These are phyloP conservation scores for Tridacna gigas DNA, from an alignment of 2,888 invertebrate species.

Conservation along the genomic window DNA sequence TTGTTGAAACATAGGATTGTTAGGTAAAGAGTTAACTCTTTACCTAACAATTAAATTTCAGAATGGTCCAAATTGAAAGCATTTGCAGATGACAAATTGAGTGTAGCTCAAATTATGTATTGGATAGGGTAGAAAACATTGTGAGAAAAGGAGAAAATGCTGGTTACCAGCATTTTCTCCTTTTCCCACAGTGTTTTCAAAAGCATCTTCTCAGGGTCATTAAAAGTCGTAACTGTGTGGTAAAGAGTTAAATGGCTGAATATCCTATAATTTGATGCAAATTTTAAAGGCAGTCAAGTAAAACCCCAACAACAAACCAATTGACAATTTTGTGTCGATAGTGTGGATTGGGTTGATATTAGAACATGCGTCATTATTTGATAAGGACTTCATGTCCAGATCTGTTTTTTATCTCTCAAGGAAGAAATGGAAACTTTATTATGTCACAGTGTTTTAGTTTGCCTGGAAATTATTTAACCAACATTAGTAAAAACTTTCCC, in stretches of 20 bases:
- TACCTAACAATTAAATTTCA: too few relatives aligned
- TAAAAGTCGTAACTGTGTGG: background rate
- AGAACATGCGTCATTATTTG: conserved; percentile 15
- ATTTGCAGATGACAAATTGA: too few relatives aligned
- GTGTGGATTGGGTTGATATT: background rate
- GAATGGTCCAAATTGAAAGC: too few relatives aligned
- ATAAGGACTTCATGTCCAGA: too few relatives aligned
- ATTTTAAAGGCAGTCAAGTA: background rate
- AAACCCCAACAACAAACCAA: conserved; percentile 1
- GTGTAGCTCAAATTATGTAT: too few relatives aligned
- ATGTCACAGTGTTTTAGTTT: too few relatives aligned
- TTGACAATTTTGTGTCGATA: conserved; percentile 26
- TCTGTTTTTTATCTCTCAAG: too few relatives aligned
- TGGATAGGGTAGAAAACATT: background rate
- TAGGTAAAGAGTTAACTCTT: too few relatives aligned
- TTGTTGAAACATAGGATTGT: too few relatives aligned
- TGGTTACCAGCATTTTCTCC: background rate
- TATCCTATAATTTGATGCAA: background rate
- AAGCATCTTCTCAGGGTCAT: background rate
- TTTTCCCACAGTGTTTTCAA: background rate
- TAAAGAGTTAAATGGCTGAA: background rate
- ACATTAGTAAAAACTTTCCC: too few relatives aligned
- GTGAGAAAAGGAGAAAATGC: background rate
- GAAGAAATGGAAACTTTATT: too few relatives aligned
- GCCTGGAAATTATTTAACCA: too few relatives aligned